A percentile compares a stretch with the other conserved stretches of the same genome.
phyloP scores from a whole-genome alignment of 2,113 vertebrate genomes.

The Bubalus kerabau region DNA sequence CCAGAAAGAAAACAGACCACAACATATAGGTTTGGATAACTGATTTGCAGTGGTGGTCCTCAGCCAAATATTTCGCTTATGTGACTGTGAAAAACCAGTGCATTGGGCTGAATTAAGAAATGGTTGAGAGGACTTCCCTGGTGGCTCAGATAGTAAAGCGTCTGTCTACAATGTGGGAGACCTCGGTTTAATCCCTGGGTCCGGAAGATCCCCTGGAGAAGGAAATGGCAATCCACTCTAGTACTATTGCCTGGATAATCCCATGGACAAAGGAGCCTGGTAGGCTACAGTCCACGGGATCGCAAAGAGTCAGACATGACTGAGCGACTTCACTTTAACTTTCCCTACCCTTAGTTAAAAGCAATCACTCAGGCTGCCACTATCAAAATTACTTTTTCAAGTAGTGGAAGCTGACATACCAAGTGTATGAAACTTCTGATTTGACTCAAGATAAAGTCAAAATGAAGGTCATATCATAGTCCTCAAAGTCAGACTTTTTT shows the following conservation, averaged over 20 bases:
- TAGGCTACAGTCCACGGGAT: too few relatives aligned
- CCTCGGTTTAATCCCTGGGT: too few relatives aligned
- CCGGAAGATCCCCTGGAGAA: too few relatives aligned
- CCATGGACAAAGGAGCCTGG: too few relatives aligned
- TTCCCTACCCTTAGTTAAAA: not conserved
- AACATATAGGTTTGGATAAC: not conserved
- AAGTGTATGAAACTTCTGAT: not conserved
- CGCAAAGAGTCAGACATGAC: too few relatives aligned
- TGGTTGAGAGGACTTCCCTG: not conserved
- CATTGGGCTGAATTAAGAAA: not conserved
- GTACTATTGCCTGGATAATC: too few relatives aligned
- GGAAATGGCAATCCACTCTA: too few relatives aligned
- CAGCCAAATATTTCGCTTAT: not conserved
- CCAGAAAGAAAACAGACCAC: not conserved
- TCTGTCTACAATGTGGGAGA: too few relatives aligned
- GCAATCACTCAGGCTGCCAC: not conserved
- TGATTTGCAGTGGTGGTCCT: not conserved
- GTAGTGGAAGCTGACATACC: not conserved
- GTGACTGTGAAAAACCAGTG: not conserved
- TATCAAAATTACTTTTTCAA: not conserved
- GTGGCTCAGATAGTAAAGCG: too few relatives aligned
- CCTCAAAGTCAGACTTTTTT: slow-evolving; percentile 7
- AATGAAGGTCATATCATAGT: not conserved
- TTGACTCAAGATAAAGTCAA: slow-evolving; percentile 11
- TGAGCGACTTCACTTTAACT: too few relatives aligned